These are phyloP conservation scores for Platyscapa corneri DNA, from an alignment of 1,140 invertebrate genomes.

Conservation along the genomic window DNA sequence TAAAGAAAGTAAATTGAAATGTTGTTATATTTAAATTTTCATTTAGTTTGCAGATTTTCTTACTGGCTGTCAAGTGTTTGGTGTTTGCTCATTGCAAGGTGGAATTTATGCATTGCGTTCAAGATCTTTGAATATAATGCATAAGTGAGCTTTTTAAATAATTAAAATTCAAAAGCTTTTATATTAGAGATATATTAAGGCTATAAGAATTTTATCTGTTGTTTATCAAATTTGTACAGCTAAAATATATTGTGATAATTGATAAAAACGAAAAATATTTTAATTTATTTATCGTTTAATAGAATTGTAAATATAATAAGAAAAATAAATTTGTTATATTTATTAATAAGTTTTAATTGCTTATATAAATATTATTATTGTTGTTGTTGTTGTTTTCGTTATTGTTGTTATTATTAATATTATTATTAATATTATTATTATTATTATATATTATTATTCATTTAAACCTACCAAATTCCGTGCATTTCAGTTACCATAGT, in stretches of 20 bases:
- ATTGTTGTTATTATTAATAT: too few relatives aligned
- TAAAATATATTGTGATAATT: conserved; percentile 26
- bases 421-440: not conserved
- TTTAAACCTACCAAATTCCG: not conserved
- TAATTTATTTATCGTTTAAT: conserved; percentile 21
- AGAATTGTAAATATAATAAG: conserved; percentile 31
- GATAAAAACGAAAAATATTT: conserved; percentile 24
- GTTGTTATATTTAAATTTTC: conserved; percentile 52
- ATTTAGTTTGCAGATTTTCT: conserved; percentile 83
- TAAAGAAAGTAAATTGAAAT: not conserved
- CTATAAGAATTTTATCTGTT: not conserved
- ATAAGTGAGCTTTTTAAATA: conserved; percentile 50
- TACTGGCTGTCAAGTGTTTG: conserved; percentile 78
- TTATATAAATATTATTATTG: too few relatives aligned
- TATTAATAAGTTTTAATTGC: too few relatives aligned
- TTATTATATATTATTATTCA: not conserved
- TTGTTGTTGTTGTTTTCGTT: too few relatives aligned
- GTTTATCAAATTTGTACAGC: not conserved
- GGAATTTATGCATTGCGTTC: conserved; percentile 80
- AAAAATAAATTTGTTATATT: conserved; percentile 43
- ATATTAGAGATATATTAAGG: not conserved
- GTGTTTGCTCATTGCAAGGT: conserved; percentile 83
- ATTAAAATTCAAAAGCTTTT: not conserved
- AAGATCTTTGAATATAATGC: conserved; percentile 77
- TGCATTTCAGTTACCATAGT: conserved; percentile 15